Evolutionary conservation across 2,113 vertebrate genomes (phyloP).

Genomic region (Lophochroa leadbeateri): DNA sequence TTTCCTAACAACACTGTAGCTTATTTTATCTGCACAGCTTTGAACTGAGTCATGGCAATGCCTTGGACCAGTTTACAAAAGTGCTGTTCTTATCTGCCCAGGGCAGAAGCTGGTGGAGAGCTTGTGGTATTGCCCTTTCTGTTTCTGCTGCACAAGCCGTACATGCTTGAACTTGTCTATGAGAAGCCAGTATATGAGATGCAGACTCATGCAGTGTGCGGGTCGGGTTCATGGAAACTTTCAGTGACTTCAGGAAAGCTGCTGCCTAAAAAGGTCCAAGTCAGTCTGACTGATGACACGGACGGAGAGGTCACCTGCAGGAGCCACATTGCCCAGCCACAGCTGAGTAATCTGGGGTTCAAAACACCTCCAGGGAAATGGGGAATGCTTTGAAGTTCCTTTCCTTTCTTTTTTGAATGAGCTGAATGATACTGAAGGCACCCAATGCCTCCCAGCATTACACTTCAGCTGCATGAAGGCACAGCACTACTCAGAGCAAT

Average conservation of each 20-base stretch:
- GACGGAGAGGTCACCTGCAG: background rate
- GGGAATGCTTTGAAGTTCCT: background rate
- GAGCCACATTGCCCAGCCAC: background rate
- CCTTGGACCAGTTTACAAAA: background rate
- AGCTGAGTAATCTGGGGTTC: background rate
- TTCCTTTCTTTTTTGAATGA: background rate
- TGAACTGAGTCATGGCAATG: conserved; percentile 26
- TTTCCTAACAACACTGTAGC: background rate
- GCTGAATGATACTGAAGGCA: background rate
- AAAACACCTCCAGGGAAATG: background rate
- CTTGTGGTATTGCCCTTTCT: background rate
- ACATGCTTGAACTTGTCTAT: background rate
- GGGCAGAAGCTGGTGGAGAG: conserved; percentile 8
- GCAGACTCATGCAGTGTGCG: background rate
- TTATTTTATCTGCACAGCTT: background rate
- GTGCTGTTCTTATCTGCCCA: conserved; percentile 19
- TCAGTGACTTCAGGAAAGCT: background rate
- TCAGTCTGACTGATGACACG: rapidly evolving
- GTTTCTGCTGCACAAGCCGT: background rate
- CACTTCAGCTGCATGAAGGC: background rate
- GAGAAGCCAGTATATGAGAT: background rate
- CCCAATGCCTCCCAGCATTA: background rate
- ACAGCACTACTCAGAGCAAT: background rate
- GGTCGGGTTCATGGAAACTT: background rate
- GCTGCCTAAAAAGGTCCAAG: background rate